Percentiles rank a stretch among this genome's conserved stretches.
These are phyloP conservation scores for Theropithecus gelada DNA, from an alignment of 2,113 vertebrate species.

Conservation along the genomic window DNA sequence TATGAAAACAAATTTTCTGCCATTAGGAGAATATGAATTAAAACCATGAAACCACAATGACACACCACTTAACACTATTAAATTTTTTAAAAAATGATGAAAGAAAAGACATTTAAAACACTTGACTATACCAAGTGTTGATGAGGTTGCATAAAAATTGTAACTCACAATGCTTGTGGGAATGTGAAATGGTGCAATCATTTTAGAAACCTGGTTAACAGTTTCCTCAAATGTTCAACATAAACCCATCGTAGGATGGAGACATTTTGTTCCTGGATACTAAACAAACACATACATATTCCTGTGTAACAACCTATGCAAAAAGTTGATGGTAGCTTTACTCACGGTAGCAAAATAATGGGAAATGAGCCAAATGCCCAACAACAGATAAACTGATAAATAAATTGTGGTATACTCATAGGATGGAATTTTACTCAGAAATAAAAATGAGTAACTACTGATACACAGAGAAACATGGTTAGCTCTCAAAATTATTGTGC, in stretches of 20 bases:
- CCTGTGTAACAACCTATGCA: background rate
- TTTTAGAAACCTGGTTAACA: background rate
- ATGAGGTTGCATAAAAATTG: background rate
- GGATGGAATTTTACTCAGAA: background rate
- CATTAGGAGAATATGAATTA: background rate
- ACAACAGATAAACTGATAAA: background rate
- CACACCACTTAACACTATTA: background rate
- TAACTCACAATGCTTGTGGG: background rate
- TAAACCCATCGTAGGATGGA: background rate
- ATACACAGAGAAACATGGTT: background rate
- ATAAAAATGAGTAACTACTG: background rate
- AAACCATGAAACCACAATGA: background rate
- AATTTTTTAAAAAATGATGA: fast-evolving
- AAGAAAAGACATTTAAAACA: background rate
- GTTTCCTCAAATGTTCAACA: background rate
- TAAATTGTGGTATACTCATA: background rate
- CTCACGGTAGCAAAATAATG: background rate
- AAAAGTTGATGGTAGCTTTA: background rate
- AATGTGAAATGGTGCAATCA: background rate
- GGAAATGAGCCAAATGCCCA: background rate
- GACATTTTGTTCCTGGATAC: background rate
- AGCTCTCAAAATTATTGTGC: background rate
- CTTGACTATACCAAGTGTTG: background rate
- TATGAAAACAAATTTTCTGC: background rate
- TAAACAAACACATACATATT: background rate